Evolutionary conservation across 2,797 vertebrate species (phyloP).

Genomic region (Hemitrygon akajei): DNA sequence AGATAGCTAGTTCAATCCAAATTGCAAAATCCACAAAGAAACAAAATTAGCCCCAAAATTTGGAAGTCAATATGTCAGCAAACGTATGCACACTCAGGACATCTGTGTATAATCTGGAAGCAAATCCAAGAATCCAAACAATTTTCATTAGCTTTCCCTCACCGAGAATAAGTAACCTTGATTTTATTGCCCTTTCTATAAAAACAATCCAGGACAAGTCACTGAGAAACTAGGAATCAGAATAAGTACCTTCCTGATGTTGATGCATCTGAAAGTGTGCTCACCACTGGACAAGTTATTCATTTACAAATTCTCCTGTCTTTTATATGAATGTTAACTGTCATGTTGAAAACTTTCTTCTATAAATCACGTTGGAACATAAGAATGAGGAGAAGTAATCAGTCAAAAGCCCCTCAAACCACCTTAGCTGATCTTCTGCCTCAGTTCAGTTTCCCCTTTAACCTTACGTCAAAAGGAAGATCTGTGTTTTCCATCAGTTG

Average conservation of each 20-base stretch:
- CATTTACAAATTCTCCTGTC: neutral
- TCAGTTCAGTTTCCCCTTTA: neutral
- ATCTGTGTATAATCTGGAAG: neutral
- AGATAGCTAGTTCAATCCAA: neutral
- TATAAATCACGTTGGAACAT: neutral
- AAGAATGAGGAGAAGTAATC: neutral
- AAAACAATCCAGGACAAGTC: neutral
- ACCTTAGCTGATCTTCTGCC: neutral
- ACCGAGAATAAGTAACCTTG: neutral
- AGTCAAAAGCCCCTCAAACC: neutral
- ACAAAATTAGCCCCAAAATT: neutral
- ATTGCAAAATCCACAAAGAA: neutral
- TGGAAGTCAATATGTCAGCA: neutral
- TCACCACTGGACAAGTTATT: neutral
- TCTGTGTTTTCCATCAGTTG: neutral
- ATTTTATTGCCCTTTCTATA: neutral
- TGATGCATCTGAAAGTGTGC: neutral
- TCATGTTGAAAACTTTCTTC: neutral
- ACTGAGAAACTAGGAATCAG: neutral
- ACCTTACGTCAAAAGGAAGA: neutral
- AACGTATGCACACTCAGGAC: neutral
- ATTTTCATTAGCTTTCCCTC: neutral
- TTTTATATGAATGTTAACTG: neutral
- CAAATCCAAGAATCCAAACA: neutral
- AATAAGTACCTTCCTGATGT: neutral